These are phyloP conservation scores for Morone saxatilis DNA, from an alignment of 2,113 vertebrate genomes.

Conservation along the genomic window DNA sequence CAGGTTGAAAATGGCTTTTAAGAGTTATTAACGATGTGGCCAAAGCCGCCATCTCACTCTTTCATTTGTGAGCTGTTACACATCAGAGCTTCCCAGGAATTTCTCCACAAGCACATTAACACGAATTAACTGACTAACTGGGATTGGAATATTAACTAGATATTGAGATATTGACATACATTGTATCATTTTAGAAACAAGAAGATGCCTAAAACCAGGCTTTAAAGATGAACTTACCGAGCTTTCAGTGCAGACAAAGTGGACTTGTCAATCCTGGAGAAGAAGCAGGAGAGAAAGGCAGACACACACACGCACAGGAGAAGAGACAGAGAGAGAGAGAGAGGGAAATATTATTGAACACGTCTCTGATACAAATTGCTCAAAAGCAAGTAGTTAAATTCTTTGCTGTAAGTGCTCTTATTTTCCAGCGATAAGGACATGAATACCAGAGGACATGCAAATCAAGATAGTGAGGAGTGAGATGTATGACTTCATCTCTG, in stretches of 20 bases:
- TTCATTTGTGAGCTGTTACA: neutral
- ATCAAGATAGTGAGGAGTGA: neutral
- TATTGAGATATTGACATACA: neutral
- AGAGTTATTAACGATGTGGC: neutral
- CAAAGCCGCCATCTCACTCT: neutral
- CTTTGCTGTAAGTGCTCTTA: neutral
- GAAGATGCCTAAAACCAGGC: neutral
- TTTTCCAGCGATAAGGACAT: constrained; percentile 12
- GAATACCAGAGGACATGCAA: neutral
- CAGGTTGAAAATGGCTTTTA: neutral
- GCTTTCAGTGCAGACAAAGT: constrained; percentile 69
- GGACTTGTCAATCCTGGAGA: constrained; percentile 77
- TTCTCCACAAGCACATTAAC: neutral
- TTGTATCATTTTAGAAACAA: neutral
- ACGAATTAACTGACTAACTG: neutral
- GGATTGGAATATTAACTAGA: constrained; percentile 8
- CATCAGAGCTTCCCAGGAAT: neutral
- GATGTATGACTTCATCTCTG: neutral
- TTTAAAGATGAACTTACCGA: constrained; percentile 61
- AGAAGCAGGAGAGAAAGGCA: constrained; percentile 23
- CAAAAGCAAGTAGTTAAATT: constrained; percentile 3
- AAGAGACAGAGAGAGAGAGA: constrained; percentile 24
- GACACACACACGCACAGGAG: constrained; percentile 31
- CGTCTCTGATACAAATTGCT: neutral
- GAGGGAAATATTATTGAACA: constrained; percentile 51